These are phyloP conservation scores for human DNA, from an alignment of 2,113 vertebrate species.

Conservation along the genomic window GRCh38 chr1:96805501-96806000, in stretches of 20 bases:
- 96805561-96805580: slow-evolving; percentile 86
- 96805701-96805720: slow-evolving; percentile 83
- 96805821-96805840: slow-evolving; percentile 87
- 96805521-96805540: slow-evolving; percentile 74
- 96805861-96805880: slow-evolving; percentile 90
- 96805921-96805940: slow-evolving; percentile 95
- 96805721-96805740: slow-evolving; percentile 82
- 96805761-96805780: slow-evolving; percentile 84
- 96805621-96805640: slow-evolving; percentile 88
- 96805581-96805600: slow-evolving; percentile 87
- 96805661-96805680: slow-evolving; percentile 82
- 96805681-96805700: slow-evolving; percentile 86
- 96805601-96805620: slow-evolving; percentile 89
- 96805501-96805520: slow-evolving; percentile 75
- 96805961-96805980: slow-evolving; percentile 95
- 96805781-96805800: slow-evolving; percentile 82
- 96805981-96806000: slow-evolving; percentile 99
- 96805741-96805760: slow-evolving; percentile 89
- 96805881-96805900: slow-evolving; percentile 87
- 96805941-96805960: slow-evolving; percentile 96
- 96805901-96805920: slow-evolving; percentile 91
- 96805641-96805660: slow-evolving; percentile 77
- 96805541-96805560: slow-evolving; percentile 80
- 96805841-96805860: slow-evolving; percentile 85
- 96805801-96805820: slow-evolving; percentile 90